A percentile compares a stretch with the other conserved stretches of the same genome.
Evolutionary conservation across 2,888 invertebrate species (phyloP).

Genomic region (Tolmerus cingulatus): DNA sequence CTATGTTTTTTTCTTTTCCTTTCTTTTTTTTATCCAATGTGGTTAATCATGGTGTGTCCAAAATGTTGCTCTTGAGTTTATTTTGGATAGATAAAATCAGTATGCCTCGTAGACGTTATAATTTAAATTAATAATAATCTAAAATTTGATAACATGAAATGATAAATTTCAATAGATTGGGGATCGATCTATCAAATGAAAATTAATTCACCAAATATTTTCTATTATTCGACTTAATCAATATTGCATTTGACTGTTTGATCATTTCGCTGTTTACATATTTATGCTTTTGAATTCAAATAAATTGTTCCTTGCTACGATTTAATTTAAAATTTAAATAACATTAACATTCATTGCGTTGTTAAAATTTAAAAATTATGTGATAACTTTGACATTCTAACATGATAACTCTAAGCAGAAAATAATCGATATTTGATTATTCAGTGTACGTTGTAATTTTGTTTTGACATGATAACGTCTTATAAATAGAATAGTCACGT

Average conservation of each 20-base stretch:
- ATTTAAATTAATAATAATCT: too few species aligned
- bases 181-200: too few species aligned
- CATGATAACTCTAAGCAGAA: not conserved
- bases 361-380: not conserved
- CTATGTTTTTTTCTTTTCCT: not conserved
- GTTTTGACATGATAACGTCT: too few species aligned
- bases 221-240: too few species aligned
- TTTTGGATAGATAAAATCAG: not conserved
- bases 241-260: too few species aligned
- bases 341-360: not conserved
- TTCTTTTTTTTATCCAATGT: not conserved
- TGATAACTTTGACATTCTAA: not conserved
- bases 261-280: not conserved
- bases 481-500: too few species aligned
- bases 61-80: not conserved
- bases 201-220: too few species aligned
- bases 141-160: too few species aligned
- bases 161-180: too few species aligned
- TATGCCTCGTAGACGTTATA: too few species aligned
- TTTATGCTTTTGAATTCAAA: not conserved
- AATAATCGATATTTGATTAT: not conserved
- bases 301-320: not conserved
- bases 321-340: not conserved
- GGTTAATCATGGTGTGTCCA: not conserved
- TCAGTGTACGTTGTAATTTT: not conserved